Base-by-base conservation (phyloP, 2,113 vertebrate genomes). In the Notarius lentiginosus region DNA sequence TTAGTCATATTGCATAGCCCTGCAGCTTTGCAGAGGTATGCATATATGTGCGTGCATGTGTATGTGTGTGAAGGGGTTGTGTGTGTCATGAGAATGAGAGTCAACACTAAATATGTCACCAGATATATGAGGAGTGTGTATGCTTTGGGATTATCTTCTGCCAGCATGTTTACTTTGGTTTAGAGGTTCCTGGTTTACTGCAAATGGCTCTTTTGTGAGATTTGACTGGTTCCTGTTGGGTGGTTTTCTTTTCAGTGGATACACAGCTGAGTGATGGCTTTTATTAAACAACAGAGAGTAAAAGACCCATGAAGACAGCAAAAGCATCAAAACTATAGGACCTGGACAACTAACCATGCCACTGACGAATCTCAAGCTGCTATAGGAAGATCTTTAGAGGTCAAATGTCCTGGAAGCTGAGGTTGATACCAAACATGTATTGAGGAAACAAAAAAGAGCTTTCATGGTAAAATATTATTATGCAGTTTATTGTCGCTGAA, bases 181-280 rank as follows among this genome's bases (percentile, higher is more conserved):
- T 56, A 68, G 18, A 86, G 49, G 84, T 79, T 86, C 84, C 84
- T 86, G 76, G 76, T 70, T 70, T 70, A 70, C n/a, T 41, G 27
- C 41, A 55, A 66, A 79, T 66, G 18, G 11, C 22, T 66, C 73
- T 51, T 10, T 70, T 86, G 30, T 80, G 63, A 80, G 30, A 47
- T 56, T 47, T 68, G 61, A 68, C n/a, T 55, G 61, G 56, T 80
- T 56, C 84, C 76, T 70, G 76, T 80, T 66, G 51, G 76, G 11
- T n/a, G 18, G 5, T 24, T 22, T 56, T 41, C 10, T 68, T 70
- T 24, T 66, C 63, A 24, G 53, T 80, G 61, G 1, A 79, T 47
- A 47, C 14, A 56, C 22, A 12, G 51, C 12, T 66, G 27, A 68
- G 27, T 80, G 49, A 68, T 20, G 61, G 84, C 61, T 79, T 85